These are phyloP conservation scores for Diabrotica undecimpunctata DNA, from an alignment of 1,140 invertebrate genomes.

Conservation along the genomic window DNA sequence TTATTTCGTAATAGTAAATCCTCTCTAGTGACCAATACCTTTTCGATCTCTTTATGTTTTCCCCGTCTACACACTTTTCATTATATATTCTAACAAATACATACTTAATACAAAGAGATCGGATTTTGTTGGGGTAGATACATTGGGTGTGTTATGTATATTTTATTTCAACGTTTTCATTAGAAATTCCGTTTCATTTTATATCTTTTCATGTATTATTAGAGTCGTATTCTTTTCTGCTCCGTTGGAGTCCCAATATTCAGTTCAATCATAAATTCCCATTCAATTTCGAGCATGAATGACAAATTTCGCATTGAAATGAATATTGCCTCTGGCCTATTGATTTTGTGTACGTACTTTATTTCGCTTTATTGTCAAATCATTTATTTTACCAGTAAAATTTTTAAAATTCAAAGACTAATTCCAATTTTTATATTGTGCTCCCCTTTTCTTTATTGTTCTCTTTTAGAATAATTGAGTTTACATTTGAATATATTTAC, in stretches of 20 bases:
- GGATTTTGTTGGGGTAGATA: no score
- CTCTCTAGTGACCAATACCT: no score
- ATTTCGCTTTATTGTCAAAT: slow-evolving; percentile 11
- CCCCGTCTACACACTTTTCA: no score
- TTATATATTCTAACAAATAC: no score
- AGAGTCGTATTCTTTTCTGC: slow-evolving; percentile 17
- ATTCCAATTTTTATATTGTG: background rate
- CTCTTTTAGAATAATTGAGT: no score
- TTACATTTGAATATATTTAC: no score
- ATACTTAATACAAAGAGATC: no score
- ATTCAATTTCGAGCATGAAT: slow-evolving; percentile 47
- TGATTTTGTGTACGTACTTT: slow-evolving; percentile 22
- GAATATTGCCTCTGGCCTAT: slow-evolving; percentile 39
- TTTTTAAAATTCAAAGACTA: background rate
- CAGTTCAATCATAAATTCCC: slow-evolving; percentile 46
- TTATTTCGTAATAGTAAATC: no score
- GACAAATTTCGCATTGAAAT: slow-evolving; percentile 47
- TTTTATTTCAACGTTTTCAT: background rate
- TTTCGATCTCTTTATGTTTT: no score
- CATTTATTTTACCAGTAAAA: slow-evolving; percentile 13
- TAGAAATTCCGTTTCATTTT: slow-evolving; percentile 4
- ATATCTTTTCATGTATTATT: slow-evolving; percentile 11
- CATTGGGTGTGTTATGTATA: background rate
- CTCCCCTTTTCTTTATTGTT: background rate
- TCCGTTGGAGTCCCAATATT: slow-evolving; percentile 41